Conservation (phyloP, 92 coral and sea anemone species). For the Galaxea fascicularis region DNA sequence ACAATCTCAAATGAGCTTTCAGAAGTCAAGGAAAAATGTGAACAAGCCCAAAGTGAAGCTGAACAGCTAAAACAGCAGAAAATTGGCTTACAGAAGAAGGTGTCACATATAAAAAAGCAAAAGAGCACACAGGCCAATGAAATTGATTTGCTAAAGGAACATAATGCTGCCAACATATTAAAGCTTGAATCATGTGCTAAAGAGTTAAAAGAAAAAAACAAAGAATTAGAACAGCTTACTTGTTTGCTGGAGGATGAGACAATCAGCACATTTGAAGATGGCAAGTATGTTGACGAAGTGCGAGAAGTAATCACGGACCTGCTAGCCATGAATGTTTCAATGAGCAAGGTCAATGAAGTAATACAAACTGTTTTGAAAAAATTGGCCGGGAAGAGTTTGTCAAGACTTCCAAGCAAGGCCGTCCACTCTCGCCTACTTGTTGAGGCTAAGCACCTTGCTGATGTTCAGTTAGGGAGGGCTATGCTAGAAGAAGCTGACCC, state of each 20-base stretch:
- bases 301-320: constrained; percentile 50
- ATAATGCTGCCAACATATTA: constrained; percentile 34
- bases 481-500: constrained; percentile 54
- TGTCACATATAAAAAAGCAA: constrained; percentile 38
- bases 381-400: constrained; percentile 31
- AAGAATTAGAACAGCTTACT: constrained; percentile 32
- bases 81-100: constrained; percentile 23
- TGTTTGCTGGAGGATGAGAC: too few relatives aligned
- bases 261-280: constrained; percentile 44
- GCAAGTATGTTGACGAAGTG: constrained; percentile 46
- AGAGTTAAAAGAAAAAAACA: constrained; percentile 44
- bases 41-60: constrained; percentile 30
- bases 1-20: constrained; percentile 48
- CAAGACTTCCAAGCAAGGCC: constrained; percentile 53
- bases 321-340: constrained; percentile 54
- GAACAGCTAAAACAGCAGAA: constrained; percentile 50
- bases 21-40: constrained; percentile 50
- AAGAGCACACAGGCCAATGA: constrained; percentile 39
- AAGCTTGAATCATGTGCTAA: constrained; percentile 47
- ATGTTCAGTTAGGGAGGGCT: constrained; percentile 55
- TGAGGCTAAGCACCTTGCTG: constrained; percentile 50
- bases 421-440: constrained; percentile 55
- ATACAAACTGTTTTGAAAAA: constrained; percentile 39
- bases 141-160: constrained; percentile 29
- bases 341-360: constrained; percentile 56